phyloP scores from a whole-genome alignment of 2,888 invertebrate species.

The Drosophila colorata region DNA sequence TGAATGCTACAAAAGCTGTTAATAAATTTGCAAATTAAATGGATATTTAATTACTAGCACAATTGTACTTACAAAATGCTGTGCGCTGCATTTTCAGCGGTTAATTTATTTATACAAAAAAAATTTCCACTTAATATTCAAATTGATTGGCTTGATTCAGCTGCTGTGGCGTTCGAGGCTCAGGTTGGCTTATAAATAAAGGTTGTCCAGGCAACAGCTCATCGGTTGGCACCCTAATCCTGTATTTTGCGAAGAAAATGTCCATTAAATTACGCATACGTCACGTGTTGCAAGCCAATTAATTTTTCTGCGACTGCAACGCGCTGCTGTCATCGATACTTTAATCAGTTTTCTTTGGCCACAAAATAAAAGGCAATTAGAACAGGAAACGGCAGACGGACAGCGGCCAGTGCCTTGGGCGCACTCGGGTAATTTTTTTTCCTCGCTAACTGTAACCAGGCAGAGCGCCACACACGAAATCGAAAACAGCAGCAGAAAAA shows the following conservation, averaged over 20 bases:
- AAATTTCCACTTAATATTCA: not conserved
- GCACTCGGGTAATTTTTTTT: not conserved
- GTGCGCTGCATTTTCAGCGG: slow-evolving; percentile 2
- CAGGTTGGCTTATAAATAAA: not conserved
- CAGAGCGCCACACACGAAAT: slow-evolving; percentile 16
- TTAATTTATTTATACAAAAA: slow-evolving; percentile 17
- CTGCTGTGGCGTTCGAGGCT: no score
- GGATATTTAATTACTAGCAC: slow-evolving; percentile 22
- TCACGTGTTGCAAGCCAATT: slow-evolving; percentile 70
- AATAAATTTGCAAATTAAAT: slow-evolving; percentile 11
- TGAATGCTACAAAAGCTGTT: not conserved
- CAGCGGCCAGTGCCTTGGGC: slow-evolving; percentile 4
- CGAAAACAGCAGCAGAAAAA: not conserved
- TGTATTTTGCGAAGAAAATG: slow-evolving; percentile 7
- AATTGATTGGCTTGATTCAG: no score
- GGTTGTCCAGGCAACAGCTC: slow-evolving; percentile 24
- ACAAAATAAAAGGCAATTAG: slow-evolving; percentile 32
- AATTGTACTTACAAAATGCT: slow-evolving; percentile 4
- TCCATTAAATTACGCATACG: slow-evolving; percentile 69
- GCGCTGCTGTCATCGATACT: slow-evolving; percentile 49
- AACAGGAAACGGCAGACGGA: slow-evolving; percentile 37
- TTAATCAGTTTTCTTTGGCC: slow-evolving; percentile 48
- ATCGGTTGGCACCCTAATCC: not conserved
- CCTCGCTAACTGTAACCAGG: slow-evolving; percentile 32
- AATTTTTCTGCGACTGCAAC: slow-evolving; percentile 19